Conservation (phyloP, 2,797 vertebrate genomes). For the Pagetopsis macropterus region DNA sequence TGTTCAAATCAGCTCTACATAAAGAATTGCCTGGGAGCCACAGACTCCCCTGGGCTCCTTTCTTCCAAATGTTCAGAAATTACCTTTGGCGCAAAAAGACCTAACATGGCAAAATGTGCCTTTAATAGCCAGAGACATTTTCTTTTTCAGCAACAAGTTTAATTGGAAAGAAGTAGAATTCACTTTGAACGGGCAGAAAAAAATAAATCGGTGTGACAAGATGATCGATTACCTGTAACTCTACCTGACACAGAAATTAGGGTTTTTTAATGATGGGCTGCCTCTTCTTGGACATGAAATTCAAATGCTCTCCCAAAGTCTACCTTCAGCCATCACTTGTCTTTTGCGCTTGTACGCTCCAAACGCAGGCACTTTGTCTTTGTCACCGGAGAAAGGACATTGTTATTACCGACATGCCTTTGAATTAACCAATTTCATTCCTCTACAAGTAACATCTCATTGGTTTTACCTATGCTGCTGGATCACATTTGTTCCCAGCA, state of each 20-base stretch:
- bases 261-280: slow-evolving; percentile 95
- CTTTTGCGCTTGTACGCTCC: slow-evolving; percentile 88
- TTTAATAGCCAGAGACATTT: slow-evolving; percentile 84
- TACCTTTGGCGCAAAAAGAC: slow-evolving; percentile 72
- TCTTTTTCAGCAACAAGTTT: slow-evolving; percentile 88
- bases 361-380: slow-evolving; percentile 95
- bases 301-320: slow-evolving; percentile 94
- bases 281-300: slow-evolving; percentile 94
- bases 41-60: slow-evolving; percentile 59
- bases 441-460: slow-evolving; percentile 92
- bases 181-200: slow-evolving; percentile 85
- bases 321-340: slow-evolving; percentile 91
- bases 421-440: slow-evolving; percentile 95
- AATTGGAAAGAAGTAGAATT: slow-evolving; percentile 90
- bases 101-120: slow-evolving; percentile 81
- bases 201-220: slow-evolving; percentile 89
- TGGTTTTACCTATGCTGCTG: slow-evolving; percentile 87
- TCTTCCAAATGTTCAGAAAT: slow-evolving; percentile 76
- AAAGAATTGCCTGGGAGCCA: slow-evolving; percentile 63
- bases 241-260: slow-evolving; percentile 95
- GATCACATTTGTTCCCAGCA: slow-evolving; percentile 63
- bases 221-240: slow-evolving; percentile 96
- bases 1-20: slow-evolving; percentile 61
- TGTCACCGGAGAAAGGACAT: slow-evolving; percentile 94
- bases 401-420: slow-evolving; percentile 95